phyloP scores from a whole-genome alignment of 2,113 vertebrate genomes.

The Lophius piscatorius region DNA sequence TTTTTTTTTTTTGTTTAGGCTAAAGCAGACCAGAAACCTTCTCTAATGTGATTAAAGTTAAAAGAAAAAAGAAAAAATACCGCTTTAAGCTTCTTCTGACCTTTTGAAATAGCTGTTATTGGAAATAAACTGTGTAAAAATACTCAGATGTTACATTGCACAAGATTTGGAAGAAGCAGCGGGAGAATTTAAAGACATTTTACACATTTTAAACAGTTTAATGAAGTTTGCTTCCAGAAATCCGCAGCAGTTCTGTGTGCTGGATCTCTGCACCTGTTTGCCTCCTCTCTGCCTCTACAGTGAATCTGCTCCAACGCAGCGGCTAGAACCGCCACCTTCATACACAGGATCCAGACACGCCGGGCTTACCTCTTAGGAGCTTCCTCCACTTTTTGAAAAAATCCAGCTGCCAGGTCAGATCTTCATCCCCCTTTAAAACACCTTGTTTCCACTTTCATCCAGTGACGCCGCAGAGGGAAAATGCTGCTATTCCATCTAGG shows the following conservation, averaged over 20 bases:
- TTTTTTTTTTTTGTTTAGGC: too few relatives aligned
- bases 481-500: slow-evolving; percentile 70
- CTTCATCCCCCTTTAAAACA: slow-evolving; percentile 6
- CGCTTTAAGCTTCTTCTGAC: too few relatives aligned
- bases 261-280: slow-evolving; percentile 6
- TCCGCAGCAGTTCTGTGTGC: slow-evolving; percentile 72
- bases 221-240: slow-evolving; percentile 21
- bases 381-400: slow-evolving; percentile 18
- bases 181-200: neutral
- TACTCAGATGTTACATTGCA: too few relatives aligned
- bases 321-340: slow-evolving; percentile 25
- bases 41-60: too few relatives aligned
- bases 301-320: slow-evolving; percentile 20
- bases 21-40: too few relatives aligned
- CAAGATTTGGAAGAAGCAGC: too few relatives aligned
- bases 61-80: neutral
- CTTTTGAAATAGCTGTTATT: too few relatives aligned
- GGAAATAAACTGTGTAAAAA: too few relatives aligned
- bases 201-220: neutral
- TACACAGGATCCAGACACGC: slow-evolving; percentile 7
- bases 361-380: slow-evolving; percentile 58
- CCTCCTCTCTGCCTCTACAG: slow-evolving; percentile 31
- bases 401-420: slow-evolving; percentile 11
- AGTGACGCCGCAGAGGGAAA: slow-evolving; percentile 39
- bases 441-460: slow-evolving; percentile 48